A percentile compares a stretch with the other conserved stretches of the same genome.
These are phyloP conservation scores for Ooceraea biroi DNA, from an alignment of 1,140 invertebrate genomes.

Conservation along the genomic window DNA sequence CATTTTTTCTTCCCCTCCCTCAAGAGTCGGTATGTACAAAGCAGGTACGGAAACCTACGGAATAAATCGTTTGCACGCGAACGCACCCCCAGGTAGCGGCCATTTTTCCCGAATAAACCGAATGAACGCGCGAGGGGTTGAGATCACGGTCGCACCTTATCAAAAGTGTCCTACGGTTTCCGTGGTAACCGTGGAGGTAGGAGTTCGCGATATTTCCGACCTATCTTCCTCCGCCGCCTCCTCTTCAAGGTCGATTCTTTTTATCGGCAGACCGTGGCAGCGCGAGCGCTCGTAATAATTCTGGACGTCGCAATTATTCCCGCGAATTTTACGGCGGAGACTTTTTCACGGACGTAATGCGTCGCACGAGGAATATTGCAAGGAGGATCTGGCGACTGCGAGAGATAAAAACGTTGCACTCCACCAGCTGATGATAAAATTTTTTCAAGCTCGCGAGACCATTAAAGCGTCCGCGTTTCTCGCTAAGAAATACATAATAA, in stretches of 20 bases:
- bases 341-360: constrained; percentile 18
- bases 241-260: constrained; percentile 26
- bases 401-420: constrained; percentile 23
- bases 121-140: constrained; percentile 44
- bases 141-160: constrained; percentile 72
- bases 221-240: constrained; percentile 31
- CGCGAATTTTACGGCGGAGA: neutral
- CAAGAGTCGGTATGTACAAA: constrained; percentile 4
- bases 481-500: no score
- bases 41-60: neutral
- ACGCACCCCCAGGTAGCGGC: constrained; percentile 10
- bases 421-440: neutral
- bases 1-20: constrained; percentile 2
- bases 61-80: constrained; percentile 51
- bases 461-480: constrained; percentile 8
- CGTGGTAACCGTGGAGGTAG: constrained; percentile 74
- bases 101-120: constrained; percentile 76
- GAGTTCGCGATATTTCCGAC: constrained; percentile 66
- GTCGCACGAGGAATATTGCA: constrained; percentile 9
- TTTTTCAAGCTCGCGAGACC: no score
- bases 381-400: neutral
- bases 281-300: constrained; percentile 26
- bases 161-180: constrained; percentile 81
- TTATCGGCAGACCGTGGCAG: constrained; percentile 23
- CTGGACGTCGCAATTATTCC: constrained; percentile 13